Base-by-base conservation (phyloP, 2,888 invertebrate species). In the Escarpia spicata region DNA sequence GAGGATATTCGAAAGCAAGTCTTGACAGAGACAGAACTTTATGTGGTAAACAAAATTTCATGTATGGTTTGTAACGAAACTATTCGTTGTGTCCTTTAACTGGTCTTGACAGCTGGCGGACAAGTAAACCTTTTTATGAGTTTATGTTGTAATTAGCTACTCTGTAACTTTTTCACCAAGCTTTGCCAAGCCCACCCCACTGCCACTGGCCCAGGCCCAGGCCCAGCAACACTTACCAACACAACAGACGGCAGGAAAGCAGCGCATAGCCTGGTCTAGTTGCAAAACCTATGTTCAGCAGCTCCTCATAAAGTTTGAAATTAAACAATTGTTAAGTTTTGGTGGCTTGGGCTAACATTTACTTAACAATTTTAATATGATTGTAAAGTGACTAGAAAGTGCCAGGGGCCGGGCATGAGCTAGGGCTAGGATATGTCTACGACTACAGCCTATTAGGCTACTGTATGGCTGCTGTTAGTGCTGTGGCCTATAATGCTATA, bases 1-100 rank as follows among this genome's bases (percentile, higher is more conserved):
- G 52, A 52, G 52, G 52, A 52, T 75, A 75, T 75, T 75, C 75
- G 75, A 75, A 75, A 75, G 75, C 75, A 75, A 75, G 75, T 75
- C 75, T 75, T 75, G 75, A 75, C 75, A 75, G 75, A 75, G 75
- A 26, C 75, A 75, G n/a, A 75, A 75, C 75, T 75, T 75, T 75
- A 75, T 26, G 75, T 75, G 75, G 75, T 75, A 75, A 75, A 75
- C 75, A 75, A 75, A 75, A 15, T 26, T 75, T 75, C 75, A 75
- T 26, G 6, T 75, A 75, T 75, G 75, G 26, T 75, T 75, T 75
- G 6, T 75, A 75, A 19, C 26, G 3, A 75, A 75, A 75, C 3
- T 75, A n/a, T 75, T 75, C n/a, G 75, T n/a, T 75, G 15, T 75
- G 26, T 75, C 6, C 75, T 75, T 75, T 75, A 75, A 26, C 26